Percentiles rank a stretch among this genome's conserved stretches.
phyloP scores from a whole-genome alignment of 2,888 invertebrate genomes.

The Erebia epiphron region DNA sequence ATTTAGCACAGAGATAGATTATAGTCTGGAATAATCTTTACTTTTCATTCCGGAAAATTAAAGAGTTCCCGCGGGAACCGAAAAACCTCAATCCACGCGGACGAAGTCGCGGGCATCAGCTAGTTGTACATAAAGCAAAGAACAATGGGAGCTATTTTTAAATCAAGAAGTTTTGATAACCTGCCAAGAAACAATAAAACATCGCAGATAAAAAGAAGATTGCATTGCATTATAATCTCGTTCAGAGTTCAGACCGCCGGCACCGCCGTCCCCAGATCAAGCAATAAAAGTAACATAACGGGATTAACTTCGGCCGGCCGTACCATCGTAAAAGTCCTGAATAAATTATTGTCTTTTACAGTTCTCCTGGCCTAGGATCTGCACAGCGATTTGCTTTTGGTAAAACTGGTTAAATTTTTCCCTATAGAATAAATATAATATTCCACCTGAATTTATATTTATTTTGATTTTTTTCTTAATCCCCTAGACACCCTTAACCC shows the following conservation, averaged over 20 bases:
- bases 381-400: not conserved
- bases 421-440: not conserved
- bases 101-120: no score
- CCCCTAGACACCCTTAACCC: not conserved
- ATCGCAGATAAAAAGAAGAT: conserved; percentile 10
- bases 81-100: no score
- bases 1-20: no score
- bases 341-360: conserved; percentile 58
- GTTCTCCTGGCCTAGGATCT: not conserved
- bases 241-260: conserved; percentile 17
- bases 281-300: conserved; percentile 44
- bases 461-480: not conserved
- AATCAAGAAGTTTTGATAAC: not conserved
- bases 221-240: conserved; percentile 35
- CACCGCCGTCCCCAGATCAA: conserved; percentile 12
- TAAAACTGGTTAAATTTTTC: not conserved
- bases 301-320: conserved; percentile 44
- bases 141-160: not conserved
- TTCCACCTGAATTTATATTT: not conserved
- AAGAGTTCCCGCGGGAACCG: no score
- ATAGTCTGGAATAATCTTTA: no score
- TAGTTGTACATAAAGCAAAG: no score
- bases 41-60: no score
- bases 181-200: conserved; percentile 7
- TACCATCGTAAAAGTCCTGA: conserved; percentile 45